Conservation (phyloP, 1,140 invertebrate genomes). For the Habropoda laboriosa region DNA sequence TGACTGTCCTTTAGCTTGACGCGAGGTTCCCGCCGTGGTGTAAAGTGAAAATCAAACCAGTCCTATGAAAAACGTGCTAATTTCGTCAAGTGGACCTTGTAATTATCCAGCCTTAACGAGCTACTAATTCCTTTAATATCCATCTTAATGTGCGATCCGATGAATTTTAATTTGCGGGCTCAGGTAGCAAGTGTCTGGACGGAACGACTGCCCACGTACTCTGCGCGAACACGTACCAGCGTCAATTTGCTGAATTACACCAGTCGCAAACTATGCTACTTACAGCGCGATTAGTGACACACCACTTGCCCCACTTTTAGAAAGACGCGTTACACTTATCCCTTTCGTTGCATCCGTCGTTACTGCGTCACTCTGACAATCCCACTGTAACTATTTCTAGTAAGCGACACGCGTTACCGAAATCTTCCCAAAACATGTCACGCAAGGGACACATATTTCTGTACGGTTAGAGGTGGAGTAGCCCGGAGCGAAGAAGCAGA, state of each 20-base stretch:
- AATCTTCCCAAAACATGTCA: not conserved
- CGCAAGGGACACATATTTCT: too few relatives aligned
- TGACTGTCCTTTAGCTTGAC: constrained; percentile 4
- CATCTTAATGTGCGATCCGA: not conserved
- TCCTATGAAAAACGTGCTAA: not conserved
- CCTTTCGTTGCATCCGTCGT: not conserved
- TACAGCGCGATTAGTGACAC: not conserved
- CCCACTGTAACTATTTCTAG: too few relatives aligned
- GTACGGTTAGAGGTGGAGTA: too few relatives aligned
- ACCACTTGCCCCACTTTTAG: constrained; percentile 8
- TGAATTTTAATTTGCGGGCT: not conserved
- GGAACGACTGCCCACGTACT: not conserved
- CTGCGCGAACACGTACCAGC: constrained; percentile 1
- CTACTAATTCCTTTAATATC: not conserved
- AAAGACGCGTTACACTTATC: not conserved
- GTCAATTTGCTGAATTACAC: constrained; percentile 24
- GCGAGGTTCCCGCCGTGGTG: not conserved
- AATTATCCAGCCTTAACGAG: not conserved
- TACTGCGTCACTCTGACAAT: not conserved
- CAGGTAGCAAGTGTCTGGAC: not conserved
- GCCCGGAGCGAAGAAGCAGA: not conserved
- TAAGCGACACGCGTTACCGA: not conserved
- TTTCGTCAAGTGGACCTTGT: not conserved
- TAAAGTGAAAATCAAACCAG: constrained; percentile 26
- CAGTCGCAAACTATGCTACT: not conserved